Evolutionary conservation across 2,888 invertebrate species (phyloP), one percentile per base, ranked within the genome.

Genomic region (Cephus pulcher): DNA sequence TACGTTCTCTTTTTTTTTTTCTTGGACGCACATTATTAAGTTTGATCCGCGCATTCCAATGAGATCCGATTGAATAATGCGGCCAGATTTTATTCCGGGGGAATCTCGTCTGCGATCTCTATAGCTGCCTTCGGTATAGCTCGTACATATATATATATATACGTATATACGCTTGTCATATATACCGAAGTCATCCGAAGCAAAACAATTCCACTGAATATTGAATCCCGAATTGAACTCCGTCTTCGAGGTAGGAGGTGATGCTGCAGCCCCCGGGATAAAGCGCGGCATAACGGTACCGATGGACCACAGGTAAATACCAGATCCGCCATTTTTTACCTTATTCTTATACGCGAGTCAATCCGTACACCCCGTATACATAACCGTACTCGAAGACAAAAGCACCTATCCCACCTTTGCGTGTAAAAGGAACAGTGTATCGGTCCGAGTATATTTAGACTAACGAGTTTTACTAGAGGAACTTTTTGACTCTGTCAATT

Each of bases 31-130:
- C 88, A 86, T 90, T 90, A 90, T 91, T 91, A 90, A 90, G 89
- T 89, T 89, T 89, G 89, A 90, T 90, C 89, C 87, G 83, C 81
- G 88, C 89, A 90, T 90, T 89, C 90, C 90, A 80, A 82, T 84
- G 88, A 86, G 84, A 85, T 88, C 85, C 89, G 89, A 89, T 89
- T 86, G 89, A 90, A 90, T 90, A 89, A 89, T 88, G 87, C 87
- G 85, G 80, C 86, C 89, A 88, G 90, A 90, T 90, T 90, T 90
- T 89, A 89, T 87, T 88, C 87, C 83, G 82, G 75, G 82, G 80
- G 87, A 89, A 89, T 89, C 87, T 89, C 86, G 86, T 87, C 85
- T 85, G 86, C 86, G 83, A 87, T 88, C 88, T 88, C 82, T 84
- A 85, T 84, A 78, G 78, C 33, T 37, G 56, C 33, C 76, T 33